Percentiles rank a stretch among this genome's conserved stretches.
Evolutionary conservation across 2,113 vertebrate species (phyloP).

Genomic region (Scophthalmus maximus): DNA sequence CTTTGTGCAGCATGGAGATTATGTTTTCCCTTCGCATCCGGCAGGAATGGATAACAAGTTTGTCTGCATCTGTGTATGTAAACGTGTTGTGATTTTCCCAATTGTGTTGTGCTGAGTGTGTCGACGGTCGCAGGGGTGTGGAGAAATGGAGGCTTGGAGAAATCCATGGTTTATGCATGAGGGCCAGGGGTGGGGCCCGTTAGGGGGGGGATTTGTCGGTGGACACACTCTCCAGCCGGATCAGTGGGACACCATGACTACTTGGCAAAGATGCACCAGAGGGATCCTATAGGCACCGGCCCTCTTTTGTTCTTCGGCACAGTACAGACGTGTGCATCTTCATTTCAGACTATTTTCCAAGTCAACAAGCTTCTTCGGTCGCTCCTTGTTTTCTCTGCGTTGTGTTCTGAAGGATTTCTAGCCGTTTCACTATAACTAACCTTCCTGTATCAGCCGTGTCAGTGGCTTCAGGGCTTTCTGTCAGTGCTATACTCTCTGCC

Average conservation of each 20-base stretch:
- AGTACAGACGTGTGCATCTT: slow-evolving; percentile 44
- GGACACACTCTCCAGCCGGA: slow-evolving; percentile 59
- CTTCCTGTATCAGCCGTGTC: slow-evolving; percentile 15
- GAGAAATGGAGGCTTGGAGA: slow-evolving; percentile 67
- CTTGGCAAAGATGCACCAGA: slow-evolving; percentile 73
- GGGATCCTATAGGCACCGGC: slow-evolving; percentile 51
- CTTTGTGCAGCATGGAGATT: slow-evolving; percentile 10
- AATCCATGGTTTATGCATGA: slow-evolving; percentile 80
- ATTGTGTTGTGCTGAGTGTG: slow-evolving; percentile 42
- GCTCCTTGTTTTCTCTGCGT: slow-evolving; percentile 27
- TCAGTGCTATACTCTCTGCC: slow-evolving; percentile 29
- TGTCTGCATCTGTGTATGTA: slow-evolving; percentile 22
- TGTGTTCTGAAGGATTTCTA: slow-evolving; percentile 40
- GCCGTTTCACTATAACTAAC: slow-evolving; percentile 9
- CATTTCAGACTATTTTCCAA: slow-evolving; percentile 39
- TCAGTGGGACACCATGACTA: slow-evolving; percentile 67
- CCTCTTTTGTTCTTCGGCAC: slow-evolving; percentile 56
- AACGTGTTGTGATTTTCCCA: slow-evolving; percentile 46
- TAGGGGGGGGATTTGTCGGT: slow-evolving; percentile 52
- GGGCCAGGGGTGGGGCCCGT: slow-evolving; percentile 68
- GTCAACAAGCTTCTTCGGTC: slow-evolving; percentile 20
- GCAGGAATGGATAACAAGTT: slow-evolving; percentile 16
- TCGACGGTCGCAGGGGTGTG: slow-evolving; percentile 48
- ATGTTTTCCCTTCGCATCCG: slow-evolving; percentile 38
- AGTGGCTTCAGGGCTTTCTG: slow-evolving; percentile 38